Conservation (phyloP, 2,888 invertebrate genomes). For the Oxycera nigricornis region DNA sequence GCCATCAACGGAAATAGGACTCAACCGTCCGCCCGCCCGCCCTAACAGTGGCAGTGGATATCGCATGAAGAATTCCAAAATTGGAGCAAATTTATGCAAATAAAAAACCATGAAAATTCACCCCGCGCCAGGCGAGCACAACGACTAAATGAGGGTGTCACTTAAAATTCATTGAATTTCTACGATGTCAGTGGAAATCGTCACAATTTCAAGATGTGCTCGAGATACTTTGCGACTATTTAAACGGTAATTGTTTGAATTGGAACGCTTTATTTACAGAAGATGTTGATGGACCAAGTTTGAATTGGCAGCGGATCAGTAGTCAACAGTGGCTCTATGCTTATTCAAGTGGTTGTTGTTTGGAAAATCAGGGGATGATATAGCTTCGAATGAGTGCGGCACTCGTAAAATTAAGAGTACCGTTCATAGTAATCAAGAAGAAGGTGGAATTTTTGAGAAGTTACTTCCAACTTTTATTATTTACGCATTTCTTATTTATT, state of each 20-base stretch:
- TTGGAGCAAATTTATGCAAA: constrained; percentile 34
- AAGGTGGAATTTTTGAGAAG: too few species aligned
- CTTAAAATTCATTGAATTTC: constrained; percentile 46
- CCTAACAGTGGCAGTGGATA: constrained; percentile 2
- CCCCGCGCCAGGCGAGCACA: constrained; percentile 9
- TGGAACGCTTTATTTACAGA: neutral
- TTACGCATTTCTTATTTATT: too few species aligned
- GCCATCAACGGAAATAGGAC: neutral
- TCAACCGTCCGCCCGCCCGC: neutral
- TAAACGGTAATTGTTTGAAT: neutral
- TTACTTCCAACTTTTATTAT: too few species aligned
- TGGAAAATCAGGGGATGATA: too few species aligned
- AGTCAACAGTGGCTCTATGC: too few species aligned
- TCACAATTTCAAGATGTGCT: neutral
- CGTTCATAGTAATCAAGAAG: too few species aligned
- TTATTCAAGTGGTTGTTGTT: too few species aligned
- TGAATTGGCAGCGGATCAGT: too few species aligned
- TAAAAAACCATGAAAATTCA: constrained; percentile 30
- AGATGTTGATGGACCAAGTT: too few species aligned
- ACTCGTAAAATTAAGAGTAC: too few species aligned
- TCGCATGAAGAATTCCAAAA: constrained; percentile 12
- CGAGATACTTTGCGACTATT: neutral
- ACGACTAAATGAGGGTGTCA: constrained; percentile 42
- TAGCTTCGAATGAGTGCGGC: too few species aligned
- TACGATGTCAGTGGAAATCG: constrained; percentile 21